phyloP scores from a whole-genome alignment of 2,113 vertebrate genomes.

The Nicator chloris region DNA sequence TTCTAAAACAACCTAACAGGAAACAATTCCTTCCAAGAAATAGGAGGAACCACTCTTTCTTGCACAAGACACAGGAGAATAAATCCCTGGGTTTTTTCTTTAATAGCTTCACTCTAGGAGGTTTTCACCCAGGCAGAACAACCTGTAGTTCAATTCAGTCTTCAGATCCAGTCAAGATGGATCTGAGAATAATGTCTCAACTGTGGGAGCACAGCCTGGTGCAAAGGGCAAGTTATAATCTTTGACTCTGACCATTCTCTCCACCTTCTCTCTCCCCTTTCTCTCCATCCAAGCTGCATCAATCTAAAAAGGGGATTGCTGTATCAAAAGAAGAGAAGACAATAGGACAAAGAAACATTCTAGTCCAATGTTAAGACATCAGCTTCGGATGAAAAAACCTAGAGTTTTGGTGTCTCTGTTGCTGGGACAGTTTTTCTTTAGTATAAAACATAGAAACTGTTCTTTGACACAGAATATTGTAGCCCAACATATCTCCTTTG shows the following conservation, averaged over 20 bases:
- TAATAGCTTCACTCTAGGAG: neutral
- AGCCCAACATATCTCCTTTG: neutral
- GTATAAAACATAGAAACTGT: neutral
- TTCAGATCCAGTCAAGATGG: neutral
- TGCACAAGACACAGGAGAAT: neutral
- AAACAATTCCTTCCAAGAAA: neutral
- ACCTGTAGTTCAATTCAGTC: neutral
- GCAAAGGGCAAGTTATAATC: neutral
- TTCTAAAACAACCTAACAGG: neutral
- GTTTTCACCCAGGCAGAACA: neutral
- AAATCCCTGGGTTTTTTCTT: neutral
- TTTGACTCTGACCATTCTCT: neutral
- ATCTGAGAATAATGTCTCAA: neutral
- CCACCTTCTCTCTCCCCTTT: neutral
- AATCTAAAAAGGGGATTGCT: neutral
- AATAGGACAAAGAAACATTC: neutral
- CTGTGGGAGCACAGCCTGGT: neutral
- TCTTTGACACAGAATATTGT: neutral
- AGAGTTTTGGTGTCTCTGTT: neutral
- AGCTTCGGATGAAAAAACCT: neutral
- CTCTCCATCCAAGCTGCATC: neutral
- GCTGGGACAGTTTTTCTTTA: neutral
- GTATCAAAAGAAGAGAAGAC: neutral
- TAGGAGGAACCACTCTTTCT: neutral
- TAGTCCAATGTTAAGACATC: neutral